These are phyloP conservation scores for Nothocercus julius DNA, from an alignment of 2,113 vertebrate genomes.

Conservation along the genomic window DNA sequence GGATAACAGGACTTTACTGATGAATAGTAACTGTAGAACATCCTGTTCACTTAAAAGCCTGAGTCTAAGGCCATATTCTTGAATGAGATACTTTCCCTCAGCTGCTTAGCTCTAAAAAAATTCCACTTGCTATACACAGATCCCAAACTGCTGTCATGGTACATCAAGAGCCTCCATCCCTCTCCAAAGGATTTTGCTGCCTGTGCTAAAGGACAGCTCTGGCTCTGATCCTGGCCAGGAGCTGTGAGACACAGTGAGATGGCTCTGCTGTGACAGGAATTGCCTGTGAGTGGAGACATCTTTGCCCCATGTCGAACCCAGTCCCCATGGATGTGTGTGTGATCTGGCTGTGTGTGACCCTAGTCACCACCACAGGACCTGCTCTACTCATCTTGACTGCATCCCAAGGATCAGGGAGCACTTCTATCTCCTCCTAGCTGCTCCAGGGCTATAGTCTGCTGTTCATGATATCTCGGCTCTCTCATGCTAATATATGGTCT, in stretches of 20 bases:
- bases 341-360: neutral
- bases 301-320: neutral
- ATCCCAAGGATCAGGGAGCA: neutral
- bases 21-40: neutral
- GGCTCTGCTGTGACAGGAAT: neutral
- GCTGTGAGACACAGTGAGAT: neutral
- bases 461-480: neutral
- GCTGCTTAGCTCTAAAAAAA: neutral
- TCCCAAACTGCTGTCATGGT: neutral
- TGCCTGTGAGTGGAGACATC: neutral
- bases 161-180: neutral
- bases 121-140: neutral
- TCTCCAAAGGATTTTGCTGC: neutral
- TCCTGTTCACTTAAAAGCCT: neutral
- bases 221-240: neutral
- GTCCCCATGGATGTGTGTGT: fast-evolving
- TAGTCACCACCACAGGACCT: fast-evolving
- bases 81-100: neutral
- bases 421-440: neutral
- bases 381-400: neutral
- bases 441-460: neutral
- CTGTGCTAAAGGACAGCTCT: neutral
- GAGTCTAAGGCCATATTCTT: neutral
- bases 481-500: neutral
- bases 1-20: neutral